Evolutionary conservation across 2,888 invertebrate species (phyloP).

Genomic region (Ashinkailepas kermadecensis): DNA sequence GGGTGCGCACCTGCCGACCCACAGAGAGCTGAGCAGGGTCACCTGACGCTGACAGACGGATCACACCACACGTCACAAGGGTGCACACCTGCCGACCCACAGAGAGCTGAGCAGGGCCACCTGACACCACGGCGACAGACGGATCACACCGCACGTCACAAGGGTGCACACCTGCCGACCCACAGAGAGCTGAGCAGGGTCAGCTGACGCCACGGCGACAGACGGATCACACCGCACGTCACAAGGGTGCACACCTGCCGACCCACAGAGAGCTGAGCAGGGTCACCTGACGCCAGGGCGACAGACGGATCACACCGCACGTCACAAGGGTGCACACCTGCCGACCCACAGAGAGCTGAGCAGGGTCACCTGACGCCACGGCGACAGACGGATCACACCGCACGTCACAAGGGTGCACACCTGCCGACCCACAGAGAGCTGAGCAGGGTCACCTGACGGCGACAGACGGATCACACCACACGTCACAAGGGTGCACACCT

Average conservation of each 20-base stretch:
- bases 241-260: conserved; percentile 65
- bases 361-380: background rate
- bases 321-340: conserved; percentile 64
- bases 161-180: conserved; percentile 63
- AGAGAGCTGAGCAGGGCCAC: background rate
- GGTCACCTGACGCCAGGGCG: background rate
- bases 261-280: conserved; percentile 22
- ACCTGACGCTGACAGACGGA: background rate
- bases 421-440: conserved; percentile 45
- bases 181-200: background rate
- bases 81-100: conserved; percentile 58
- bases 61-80: conserved; percentile 44
- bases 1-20: conserved; percentile 59
- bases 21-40: background rate
- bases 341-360: conserved; percentile 33
- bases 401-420: conserved; percentile 58
- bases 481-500: conserved; percentile 64
- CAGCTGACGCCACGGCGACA: background rate
- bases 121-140: background rate
- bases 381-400: background rate
- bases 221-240: no score
- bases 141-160: conserved; percentile 36
- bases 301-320: no score
- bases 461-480: background rate
- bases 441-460: background rate